Conservation (phyloP, 1,140 invertebrate genomes). For the Leptinotarsa texana region DNA sequence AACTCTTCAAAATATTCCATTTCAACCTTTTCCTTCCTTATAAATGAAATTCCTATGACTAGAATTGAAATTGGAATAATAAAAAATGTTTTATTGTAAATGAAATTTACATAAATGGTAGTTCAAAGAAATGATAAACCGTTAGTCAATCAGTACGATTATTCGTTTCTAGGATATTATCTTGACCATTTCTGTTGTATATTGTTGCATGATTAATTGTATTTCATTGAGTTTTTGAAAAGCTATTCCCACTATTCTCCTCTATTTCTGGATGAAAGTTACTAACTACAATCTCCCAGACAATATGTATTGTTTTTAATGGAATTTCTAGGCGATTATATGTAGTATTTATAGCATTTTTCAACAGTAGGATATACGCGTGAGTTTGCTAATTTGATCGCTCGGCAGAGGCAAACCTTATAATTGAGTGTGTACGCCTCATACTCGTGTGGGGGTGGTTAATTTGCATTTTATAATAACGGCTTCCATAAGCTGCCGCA, state of each 20-base stretch:
- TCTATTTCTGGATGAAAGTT: not conserved
- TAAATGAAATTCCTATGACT: too few relatives aligned
- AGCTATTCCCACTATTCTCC: not conserved
- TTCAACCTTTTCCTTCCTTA: too few relatives aligned
- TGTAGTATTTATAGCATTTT: not conserved
- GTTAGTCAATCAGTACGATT: too few relatives aligned
- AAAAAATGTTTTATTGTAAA: too few relatives aligned
- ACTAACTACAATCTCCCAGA: not conserved
- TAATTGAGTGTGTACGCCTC: conserved; percentile 3
- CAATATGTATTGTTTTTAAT: not conserved
- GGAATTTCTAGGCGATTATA: not conserved
- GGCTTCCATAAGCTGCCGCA: not conserved
- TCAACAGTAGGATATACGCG: not conserved
- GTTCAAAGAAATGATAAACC: too few relatives aligned
- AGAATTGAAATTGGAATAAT: too few relatives aligned
- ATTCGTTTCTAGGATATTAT: too few relatives aligned
- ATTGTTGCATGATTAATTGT: too few relatives aligned
- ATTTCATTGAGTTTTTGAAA: too few relatives aligned
- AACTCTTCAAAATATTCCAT: too few relatives aligned
- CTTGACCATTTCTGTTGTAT: too few relatives aligned
- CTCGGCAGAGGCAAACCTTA: not conserved
- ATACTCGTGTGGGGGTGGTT: conserved; percentile 1
- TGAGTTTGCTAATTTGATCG: not conserved
- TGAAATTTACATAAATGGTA: too few relatives aligned
- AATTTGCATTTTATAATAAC: conserved; percentile 6